Base-by-base conservation (phyloP, 2,888 invertebrate species). In the Hydrotaea diabolus region DNA sequence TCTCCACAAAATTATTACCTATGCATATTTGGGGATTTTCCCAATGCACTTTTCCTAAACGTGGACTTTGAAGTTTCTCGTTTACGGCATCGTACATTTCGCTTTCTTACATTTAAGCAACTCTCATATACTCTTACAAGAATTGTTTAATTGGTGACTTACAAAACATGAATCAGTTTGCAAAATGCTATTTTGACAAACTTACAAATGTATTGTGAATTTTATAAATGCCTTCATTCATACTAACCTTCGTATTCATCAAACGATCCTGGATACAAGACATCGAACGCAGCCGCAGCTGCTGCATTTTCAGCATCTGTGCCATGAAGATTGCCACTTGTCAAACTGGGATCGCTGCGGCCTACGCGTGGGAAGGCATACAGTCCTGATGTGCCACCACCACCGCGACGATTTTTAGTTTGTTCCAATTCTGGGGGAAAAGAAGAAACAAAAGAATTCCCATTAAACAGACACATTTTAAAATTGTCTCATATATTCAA, bases 281-380 rank as follows among this genome's bases (percentile, higher is more conserved):
- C 92, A 17, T 91, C 91, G 5, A 75, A 75, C 8, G 88, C 82
- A 39, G 66, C 74, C 49, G 73, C 80, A 15, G 77, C 76, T 77
- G 64, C 80, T 0, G 88, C 86, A 11, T 78, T 69, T 0, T 87
- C 82, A 15, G 87, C 87, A 74, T 85, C 88, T 49, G 85, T 75
- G 72, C 89, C 90, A 72, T 87, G 90, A 31, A 90, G 87, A 77
- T 88, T 90, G 19, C 80, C 87, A 43, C 26, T 59, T n/a, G 31
- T 77, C 75, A 92, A 66, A 46, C 89, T 91, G 8, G 92, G 91
- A 88, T 93, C 93, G 84, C 94, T 93, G 19, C 95, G 92, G 0
- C 95, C 95, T 23, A 94, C 94, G 75, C 95, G 93, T 7, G 95
- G 95, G 87, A 94, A 94, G 0, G 95, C 94, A 87, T 94, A 94